Evolutionary conservation across 2,797 vertebrate genomes (phyloP).

Genomic region (Myotis vivesi): DNA sequence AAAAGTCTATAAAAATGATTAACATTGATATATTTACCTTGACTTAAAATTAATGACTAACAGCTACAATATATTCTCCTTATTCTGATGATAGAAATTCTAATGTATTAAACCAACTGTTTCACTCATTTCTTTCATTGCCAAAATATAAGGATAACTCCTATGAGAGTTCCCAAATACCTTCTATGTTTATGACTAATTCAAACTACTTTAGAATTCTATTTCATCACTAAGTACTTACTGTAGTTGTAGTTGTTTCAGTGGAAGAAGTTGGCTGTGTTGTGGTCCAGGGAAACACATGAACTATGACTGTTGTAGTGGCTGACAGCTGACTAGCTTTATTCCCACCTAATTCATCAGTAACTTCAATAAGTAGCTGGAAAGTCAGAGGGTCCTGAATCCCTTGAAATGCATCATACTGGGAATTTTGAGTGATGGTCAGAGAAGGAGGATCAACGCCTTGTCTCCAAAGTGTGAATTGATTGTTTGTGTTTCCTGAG

Average conservation of each 20-base stretch:
- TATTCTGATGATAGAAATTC: slow-evolving; percentile 21
- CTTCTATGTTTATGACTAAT: slow-evolving; percentile 24
- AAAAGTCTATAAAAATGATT: slow-evolving; percentile 2
- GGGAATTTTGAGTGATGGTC: slow-evolving; percentile 69
- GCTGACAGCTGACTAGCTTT: slow-evolving; percentile 68
- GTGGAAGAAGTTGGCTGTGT: slow-evolving; percentile 42
- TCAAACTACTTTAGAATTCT: slow-evolving; percentile 17
- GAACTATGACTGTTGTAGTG: slow-evolving; percentile 63
- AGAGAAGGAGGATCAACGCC: slow-evolving; percentile 64
- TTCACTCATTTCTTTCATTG: slow-evolving; percentile 32
- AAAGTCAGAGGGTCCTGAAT: slow-evolving; percentile 58
- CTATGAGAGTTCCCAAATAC: background rate
- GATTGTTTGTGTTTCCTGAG: slow-evolving; percentile 78
- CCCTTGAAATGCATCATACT: slow-evolving; percentile 70
- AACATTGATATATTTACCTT: background rate
- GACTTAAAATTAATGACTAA: slow-evolving; percentile 15
- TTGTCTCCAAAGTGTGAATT: slow-evolving; percentile 72
- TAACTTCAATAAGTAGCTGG: slow-evolving; percentile 76
- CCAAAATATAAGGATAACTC: slow-evolving; percentile 38
- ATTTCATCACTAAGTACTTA: slow-evolving; percentile 55
- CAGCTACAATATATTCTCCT: background rate
- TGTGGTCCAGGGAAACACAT: slow-evolving; percentile 67
- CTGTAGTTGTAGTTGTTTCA: background rate
- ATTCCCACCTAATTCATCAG: slow-evolving; percentile 78
- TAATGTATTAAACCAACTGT: slow-evolving; percentile 8